Evolutionary conservation across 2,113 vertebrate genomes (phyloP), one percentile per base, ranked within the genome.

Genomic region (Cynoglossus semilaevis): DNA sequence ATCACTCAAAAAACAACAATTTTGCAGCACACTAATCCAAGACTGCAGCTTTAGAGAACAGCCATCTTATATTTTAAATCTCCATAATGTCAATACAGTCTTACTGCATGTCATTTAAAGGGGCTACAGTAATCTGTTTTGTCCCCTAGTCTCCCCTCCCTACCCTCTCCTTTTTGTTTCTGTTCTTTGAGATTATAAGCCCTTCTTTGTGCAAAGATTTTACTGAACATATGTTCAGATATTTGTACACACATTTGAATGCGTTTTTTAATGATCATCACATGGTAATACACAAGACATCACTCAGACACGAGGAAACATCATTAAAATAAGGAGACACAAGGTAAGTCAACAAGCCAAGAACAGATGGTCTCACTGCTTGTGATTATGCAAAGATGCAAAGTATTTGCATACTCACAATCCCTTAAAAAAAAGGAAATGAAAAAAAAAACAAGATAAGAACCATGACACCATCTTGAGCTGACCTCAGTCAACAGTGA

Each of bases 351-450:
- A 88, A 90, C 90, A 91, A 88, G 88, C 67, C 85, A 85, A 85
- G 84, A 88, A 87, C 89, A 91, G 90, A 91, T 91, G 90, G 89
- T 85, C 85, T 83, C 62, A 85, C 89, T 89, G 90, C 85, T 89
- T 85, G 80, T 80, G 86, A 90, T 90, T 91, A 90, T 90, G 87
- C 86, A 89, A 79, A 86, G 72, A 88, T 81, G 73, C 80, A 69
- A 84, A 88, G 81, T 83, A 87, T 89, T 87, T 87, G 80, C 88
- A 87, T 85, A 88, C 71, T 76, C 67, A 72, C 73, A 84, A 79
- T 81, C 79, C 72, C 69, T 69, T 59, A 36, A 16, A 69, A 67
- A 58, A 10, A 58, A 61, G 72, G 60, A 38, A 38, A 38, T 34
- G 15, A 3, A 63, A 58, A 78, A 64, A 15, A 3, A 15, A 17